Evolutionary conservation across 2,888 invertebrate species (phyloP).

Genomic region (Cryptocephalus primarius): DNA sequence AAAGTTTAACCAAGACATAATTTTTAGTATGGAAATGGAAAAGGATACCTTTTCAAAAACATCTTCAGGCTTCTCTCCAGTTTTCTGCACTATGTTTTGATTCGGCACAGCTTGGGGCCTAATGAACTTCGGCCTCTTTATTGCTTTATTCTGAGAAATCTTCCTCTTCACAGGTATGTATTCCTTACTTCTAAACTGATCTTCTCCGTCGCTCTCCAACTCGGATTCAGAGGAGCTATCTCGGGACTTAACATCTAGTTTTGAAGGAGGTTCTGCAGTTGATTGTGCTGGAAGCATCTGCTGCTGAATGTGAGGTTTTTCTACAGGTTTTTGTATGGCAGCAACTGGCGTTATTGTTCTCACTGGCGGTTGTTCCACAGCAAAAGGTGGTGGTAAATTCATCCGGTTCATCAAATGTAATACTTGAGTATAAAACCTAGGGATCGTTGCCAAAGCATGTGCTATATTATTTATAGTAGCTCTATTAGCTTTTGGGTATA

Average conservation of each 20-base stretch:
- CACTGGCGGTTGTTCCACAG: slow-evolving; percentile 29
- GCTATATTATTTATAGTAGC: slow-evolving; percentile 68
- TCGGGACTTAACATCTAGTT: slow-evolving; percentile 25
- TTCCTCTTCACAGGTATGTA: slow-evolving; percentile 40
- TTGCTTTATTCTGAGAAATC: slow-evolving; percentile 34
- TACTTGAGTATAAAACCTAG: slow-evolving; percentile 74
- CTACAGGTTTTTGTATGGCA: slow-evolving; percentile 27
- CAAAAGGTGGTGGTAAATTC: slow-evolving; percentile 80
- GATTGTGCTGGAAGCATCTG: slow-evolving; percentile 1
- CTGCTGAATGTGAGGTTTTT: slow-evolving; percentile 26
- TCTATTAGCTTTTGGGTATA: slow-evolving; percentile 67
- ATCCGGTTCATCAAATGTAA: slow-evolving; percentile 92
- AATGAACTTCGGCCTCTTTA: slow-evolving; percentile 48
- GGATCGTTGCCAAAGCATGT: slow-evolving; percentile 60
- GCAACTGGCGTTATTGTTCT: slow-evolving; percentile 26
- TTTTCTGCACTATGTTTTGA: slow-evolving; percentile 20
- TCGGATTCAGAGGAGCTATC: slow-evolving; percentile 45
- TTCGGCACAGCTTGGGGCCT: slow-evolving; percentile 26
- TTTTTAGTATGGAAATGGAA: neutral
- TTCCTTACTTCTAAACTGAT: slow-evolving; percentile 26
- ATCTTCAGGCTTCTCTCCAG: slow-evolving; percentile 38
- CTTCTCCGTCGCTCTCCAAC: slow-evolving; percentile 49
- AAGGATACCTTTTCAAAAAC: slow-evolving; percentile 42
- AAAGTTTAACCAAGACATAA: no score
- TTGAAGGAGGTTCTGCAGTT: slow-evolving; percentile 30